phyloP scores from a whole-genome alignment of 2,797 vertebrate genomes.

The Lithobates sylvaticus region DNA sequence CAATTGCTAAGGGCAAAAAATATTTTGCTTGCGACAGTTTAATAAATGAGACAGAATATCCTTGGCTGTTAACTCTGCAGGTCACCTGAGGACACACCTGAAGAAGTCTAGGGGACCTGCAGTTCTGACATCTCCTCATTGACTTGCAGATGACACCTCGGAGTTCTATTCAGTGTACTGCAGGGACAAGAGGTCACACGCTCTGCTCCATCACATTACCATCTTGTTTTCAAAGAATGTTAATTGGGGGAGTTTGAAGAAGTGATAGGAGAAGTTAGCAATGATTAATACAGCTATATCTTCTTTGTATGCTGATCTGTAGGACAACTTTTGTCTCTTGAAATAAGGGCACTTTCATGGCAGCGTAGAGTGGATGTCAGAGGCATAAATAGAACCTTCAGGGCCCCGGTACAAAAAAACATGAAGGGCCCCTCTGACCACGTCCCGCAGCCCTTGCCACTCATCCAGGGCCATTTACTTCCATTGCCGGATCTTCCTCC shows the following conservation, averaged over 20 bases:
- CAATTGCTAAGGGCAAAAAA: background rate
- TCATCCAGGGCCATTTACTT: no score
- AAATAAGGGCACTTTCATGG: background rate
- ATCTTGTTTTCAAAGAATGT: constrained; percentile 46
- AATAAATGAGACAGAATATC: background rate
- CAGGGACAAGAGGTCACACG: constrained; percentile 44
- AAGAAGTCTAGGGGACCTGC: background rate
- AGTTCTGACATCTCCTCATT: constrained; percentile 30
- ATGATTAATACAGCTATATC: background rate
- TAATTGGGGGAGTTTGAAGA: constrained; percentile 25
- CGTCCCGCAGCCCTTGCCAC: no score
- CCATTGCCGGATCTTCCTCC: no score
- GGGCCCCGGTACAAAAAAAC: no score
- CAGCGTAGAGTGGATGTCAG: background rate
- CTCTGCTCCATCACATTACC: constrained; percentile 31
- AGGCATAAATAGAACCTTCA: no score
- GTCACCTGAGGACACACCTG: constrained; percentile 15
- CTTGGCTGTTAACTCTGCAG: background rate
- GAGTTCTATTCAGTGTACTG: constrained; percentile 35
- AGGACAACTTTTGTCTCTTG: background rate
- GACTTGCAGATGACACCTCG: constrained; percentile 42
- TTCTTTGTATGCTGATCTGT: background rate
- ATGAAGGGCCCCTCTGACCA: no score
- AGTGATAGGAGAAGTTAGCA: constrained; percentile 4
- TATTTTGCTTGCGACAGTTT: background rate